Conservation (phyloP, 2,888 invertebrate species). For the Nematopogon swammerdamellus region DNA sequence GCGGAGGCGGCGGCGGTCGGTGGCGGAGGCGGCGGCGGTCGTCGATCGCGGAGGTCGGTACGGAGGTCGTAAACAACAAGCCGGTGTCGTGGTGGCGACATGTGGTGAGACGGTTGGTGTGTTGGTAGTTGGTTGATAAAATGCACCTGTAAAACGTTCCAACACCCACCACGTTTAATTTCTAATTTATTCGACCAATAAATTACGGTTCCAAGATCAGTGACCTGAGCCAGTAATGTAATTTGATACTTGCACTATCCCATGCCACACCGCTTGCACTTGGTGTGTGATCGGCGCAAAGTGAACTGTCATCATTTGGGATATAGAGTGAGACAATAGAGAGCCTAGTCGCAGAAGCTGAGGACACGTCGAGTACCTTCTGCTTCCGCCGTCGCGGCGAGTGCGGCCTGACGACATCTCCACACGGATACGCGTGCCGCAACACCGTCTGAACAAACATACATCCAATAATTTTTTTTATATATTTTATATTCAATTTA, state of each 20-base stretch:
- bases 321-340: neutral
- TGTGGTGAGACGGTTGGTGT: constrained; percentile 55
- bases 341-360: neutral
- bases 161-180: constrained; percentile 57
- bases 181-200: constrained; percentile 10
- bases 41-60: constrained; percentile 45
- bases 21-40: constrained; percentile 37
- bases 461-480: neutral
- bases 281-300: neutral
- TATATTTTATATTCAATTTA: neutral
- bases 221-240: no score
- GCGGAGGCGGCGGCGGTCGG: constrained; percentile 32
- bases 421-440: constrained; percentile 85
- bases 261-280: neutral
- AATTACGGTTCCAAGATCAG: no score
- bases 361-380: constrained; percentile 29
- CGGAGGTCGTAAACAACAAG: constrained; percentile 34
- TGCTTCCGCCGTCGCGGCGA: constrained; percentile 64
- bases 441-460: constrained; percentile 64
- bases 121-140: constrained; percentile 56
- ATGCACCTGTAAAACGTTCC: constrained; percentile 58
- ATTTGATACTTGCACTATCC: no score
- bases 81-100: constrained; percentile 53
- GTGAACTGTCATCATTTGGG: neutral
- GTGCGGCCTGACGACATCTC: constrained; percentile 92